Percentiles rank a stretch among this genome's conserved stretches.
phyloP scores from a whole-genome alignment of 2,888 invertebrate species.

The Vannuccia rotundouncinata region DNA sequence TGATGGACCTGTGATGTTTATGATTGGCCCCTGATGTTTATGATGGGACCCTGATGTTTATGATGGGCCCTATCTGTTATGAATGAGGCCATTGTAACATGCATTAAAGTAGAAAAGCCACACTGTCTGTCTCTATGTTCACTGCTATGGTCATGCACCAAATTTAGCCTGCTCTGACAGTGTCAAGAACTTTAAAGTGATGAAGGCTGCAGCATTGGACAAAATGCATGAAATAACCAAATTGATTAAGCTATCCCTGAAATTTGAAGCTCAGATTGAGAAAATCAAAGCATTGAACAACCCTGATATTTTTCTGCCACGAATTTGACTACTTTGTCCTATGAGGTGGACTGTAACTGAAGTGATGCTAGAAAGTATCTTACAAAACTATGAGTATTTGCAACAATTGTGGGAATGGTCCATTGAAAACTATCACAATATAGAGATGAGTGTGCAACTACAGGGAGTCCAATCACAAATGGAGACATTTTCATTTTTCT shows the following conservation, averaged over 20 bases:
- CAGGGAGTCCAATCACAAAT: conserved; percentile 9
- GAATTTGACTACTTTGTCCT: background rate
- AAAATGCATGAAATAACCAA: too few relatives aligned
- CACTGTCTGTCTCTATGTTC: too few relatives aligned
- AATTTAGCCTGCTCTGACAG: too few relatives aligned
- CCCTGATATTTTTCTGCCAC: background rate
- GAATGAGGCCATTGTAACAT: too few relatives aligned
- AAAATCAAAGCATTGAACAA: too few relatives aligned
- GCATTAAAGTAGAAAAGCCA: too few relatives aligned
- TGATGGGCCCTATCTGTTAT: too few relatives aligned
- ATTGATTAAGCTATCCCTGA: too few relatives aligned
- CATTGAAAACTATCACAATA: background rate
- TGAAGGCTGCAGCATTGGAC: too few relatives aligned
- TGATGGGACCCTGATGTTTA: conserved; percentile 9
- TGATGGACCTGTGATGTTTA: background rate
- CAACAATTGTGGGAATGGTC: background rate
- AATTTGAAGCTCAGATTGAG: too few relatives aligned
- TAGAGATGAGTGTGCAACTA: background rate
- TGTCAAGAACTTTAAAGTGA: too few relatives aligned
- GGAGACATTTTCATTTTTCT: background rate
- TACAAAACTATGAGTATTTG: background rate
- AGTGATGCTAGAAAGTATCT: background rate
- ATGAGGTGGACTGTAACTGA: background rate
- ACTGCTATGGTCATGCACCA: too few relatives aligned
- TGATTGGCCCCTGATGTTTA: background rate